Base-by-base conservation (phyloP, 2,797 vertebrate species). In the Decapterus maruadsi region DNA sequence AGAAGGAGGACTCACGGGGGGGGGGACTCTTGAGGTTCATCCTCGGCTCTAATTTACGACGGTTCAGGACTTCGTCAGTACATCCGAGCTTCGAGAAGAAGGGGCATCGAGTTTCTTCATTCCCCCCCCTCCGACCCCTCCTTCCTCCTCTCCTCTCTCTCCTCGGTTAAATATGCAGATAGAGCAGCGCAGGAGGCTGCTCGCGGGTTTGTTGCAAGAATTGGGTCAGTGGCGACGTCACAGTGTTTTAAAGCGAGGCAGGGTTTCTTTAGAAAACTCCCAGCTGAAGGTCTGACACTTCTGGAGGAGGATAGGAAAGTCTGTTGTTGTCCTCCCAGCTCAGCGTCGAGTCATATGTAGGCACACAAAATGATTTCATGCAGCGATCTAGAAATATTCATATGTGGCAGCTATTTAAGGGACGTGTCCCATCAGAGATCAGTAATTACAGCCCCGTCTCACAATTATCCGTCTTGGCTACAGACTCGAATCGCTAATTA, bases 151-250 rank as follows among this genome's bases (percentile, higher is more conserved):
- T 16, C 75, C 61, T 56, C 75, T 85, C 75, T 85, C 60, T 16
- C 75, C 61, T 56, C 75, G 84, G 75, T 84, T 88, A 90, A 91
- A 89, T 88, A 92, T 90, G 87, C 91, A 93, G 84, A 89, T 87
- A 72, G 76, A 80, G 80, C 79, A 57, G 76, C 19, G 53, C 4
- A 69, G 8, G 42, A 72, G 65, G 80, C 69, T 76, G 79, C 86
- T 77, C 45, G 50, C 36, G 54, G 78, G 63, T 81, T 85, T 3
- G 77, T 78, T 70, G 77, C 63, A 80, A 86, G 87, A 93, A 90
- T 69, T 94, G 90, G 93, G 90, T 94, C 91, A 93, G 80, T 4
- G 68, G 79, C 46, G 53, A 87, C 70, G 84, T 90, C 87, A 84
- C 66, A 58, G 68, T 34, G 46, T 42, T 87, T 87, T 75, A 78